Evolutionary conservation across 2,888 invertebrate species (phyloP), one percentile per base, ranked within the genome.

Genomic region (Polyploca ridens): DNA sequence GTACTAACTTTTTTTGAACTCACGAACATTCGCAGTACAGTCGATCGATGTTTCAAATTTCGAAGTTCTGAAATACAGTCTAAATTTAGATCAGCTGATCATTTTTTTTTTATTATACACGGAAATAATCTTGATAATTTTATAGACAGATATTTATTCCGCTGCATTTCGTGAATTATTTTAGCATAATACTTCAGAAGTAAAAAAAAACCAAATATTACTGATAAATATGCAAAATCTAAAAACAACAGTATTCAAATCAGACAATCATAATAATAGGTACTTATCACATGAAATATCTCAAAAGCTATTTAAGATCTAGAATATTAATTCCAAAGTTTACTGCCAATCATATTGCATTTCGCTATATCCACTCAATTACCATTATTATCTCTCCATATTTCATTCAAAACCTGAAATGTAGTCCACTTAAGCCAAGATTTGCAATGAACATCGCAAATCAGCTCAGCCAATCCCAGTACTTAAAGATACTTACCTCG

Each of bases 381-480:
- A 54, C 16, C 54, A 54, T 10, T 19, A 54, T 54, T 19, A 19
- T 54, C 16, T 19, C 54, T 7, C 3, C 54, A 19, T 54, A 54
- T 10, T 54, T 54, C 54, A 54, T 54, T 54, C 54, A 54, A 54
- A 54, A 54, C 54, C 16, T 19, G 54, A 54, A 54, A 54, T 54
- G 19, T 54, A 54, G 54, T 54, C 54, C 54, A 54, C 54, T 19
- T 19, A 54, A 19, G 19, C 19, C 46, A 19, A n/a, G 19, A 54
- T 54, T 54, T 54, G 54, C 54, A 54, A 54, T 54, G 54, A 19
- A 54, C 54, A 54, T 54, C 6, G 4, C 54, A 54, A 54, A 54
- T 54, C 54, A 54, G 54, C 54, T 19, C 54, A 54, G 19, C 19
- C 54, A 54, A 54, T 16, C 54, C 54, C 46, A 46, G 54, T 54